Base-by-base conservation (phyloP, 2,797 vertebrate genomes). In the Lithobates pipiens region DNA sequence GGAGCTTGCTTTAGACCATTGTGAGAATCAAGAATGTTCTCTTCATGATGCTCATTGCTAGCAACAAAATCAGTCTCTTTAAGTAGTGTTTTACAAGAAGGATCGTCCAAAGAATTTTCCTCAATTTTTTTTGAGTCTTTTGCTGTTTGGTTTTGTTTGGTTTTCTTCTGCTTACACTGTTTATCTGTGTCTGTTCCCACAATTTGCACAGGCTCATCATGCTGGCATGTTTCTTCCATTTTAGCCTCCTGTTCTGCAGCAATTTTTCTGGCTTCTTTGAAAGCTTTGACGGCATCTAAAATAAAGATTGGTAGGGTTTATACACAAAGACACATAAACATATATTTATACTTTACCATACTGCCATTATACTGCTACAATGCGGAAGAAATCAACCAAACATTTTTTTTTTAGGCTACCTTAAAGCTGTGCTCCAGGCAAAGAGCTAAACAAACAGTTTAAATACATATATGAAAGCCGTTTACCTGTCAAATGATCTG, bases 281-380 rank as follows among this genome's bases (percentile, higher is more conserved):
- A 96, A 83, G 92, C 91, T 89, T 93, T 91, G 57, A 95, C 90
- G 82, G 93, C 93, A 92, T 92, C 95, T 96, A 61, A 81, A 76
- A 25, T 27, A 42, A 65, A 46, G 27, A 21, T 23, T 25, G 3
- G 54, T 23, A 61, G 21, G 6, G 18, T 61, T 46, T 39, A 18
- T 57, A 57, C 18, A 57, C 4, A 57, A 21, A 23, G 21, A 8
- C 5, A 57, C 5, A 8, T 61, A 9, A 21, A 23, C 3, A 61
- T 61, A 54, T 5, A 8, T 23, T 3, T 23, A 61, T 11, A 61
- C 21, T 5, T 23, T 39, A 39, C 9, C 8, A 23, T 61, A 21
- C 6, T 15, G 13, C 16, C 18, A 54, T 2, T 46, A 4, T 46
- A 46, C 44, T 13, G 11, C 44, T 46, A 44, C 11, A 10, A 44